Conservation (phyloP, 2,888 invertebrate species). For the Scaptomyza tumidula region DNA sequence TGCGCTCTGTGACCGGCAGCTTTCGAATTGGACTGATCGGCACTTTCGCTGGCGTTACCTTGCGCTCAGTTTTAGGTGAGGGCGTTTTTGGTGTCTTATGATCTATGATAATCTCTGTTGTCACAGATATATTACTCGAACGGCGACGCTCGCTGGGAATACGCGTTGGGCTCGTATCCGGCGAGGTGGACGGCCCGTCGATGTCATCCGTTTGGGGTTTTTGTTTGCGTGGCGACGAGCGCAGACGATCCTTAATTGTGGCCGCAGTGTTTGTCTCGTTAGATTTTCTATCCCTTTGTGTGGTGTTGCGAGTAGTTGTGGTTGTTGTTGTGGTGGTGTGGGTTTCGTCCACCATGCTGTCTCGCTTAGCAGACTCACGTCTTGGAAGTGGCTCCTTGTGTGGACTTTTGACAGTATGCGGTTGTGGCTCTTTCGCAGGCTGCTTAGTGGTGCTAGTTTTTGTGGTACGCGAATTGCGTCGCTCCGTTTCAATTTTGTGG, state of each 20-base stretch:
- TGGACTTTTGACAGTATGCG: slow-evolving; percentile 47
- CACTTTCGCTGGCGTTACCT: slow-evolving; percentile 13
- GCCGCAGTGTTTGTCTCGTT: slow-evolving; percentile 37
- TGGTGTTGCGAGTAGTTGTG: slow-evolving; percentile 25
- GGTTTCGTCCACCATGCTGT: slow-evolving; percentile 58
- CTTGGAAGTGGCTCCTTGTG: slow-evolving; percentile 63
- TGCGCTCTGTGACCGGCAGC: slow-evolving; percentile 83
- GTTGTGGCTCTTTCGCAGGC: slow-evolving; percentile 27
- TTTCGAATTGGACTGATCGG: slow-evolving; percentile 68
- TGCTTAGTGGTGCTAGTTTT: slow-evolving; percentile 37
- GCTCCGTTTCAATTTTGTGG: slow-evolving; percentile 44
- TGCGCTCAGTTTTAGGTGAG: slow-evolving; percentile 52
- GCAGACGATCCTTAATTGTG: slow-evolving; percentile 75
- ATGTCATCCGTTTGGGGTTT: slow-evolving; percentile 64
- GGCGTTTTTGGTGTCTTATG: slow-evolving; percentile 74
- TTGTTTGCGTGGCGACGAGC: slow-evolving; percentile 75
- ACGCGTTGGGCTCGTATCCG: slow-evolving; percentile 75
- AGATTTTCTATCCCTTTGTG: slow-evolving; percentile 44
- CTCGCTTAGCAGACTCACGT: slow-evolving; percentile 51
- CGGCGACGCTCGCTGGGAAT: slow-evolving; percentile 73
- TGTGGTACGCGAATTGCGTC: slow-evolving; percentile 50
- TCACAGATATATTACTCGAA: slow-evolving; percentile 82
- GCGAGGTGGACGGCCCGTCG: slow-evolving; percentile 73
- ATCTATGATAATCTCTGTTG: slow-evolving; percentile 81
- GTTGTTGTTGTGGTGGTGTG: slow-evolving; percentile 41